Evolutionary conservation across 2,888 invertebrate species (phyloP).

Genomic region (Entomobrya multifasciata): DNA sequence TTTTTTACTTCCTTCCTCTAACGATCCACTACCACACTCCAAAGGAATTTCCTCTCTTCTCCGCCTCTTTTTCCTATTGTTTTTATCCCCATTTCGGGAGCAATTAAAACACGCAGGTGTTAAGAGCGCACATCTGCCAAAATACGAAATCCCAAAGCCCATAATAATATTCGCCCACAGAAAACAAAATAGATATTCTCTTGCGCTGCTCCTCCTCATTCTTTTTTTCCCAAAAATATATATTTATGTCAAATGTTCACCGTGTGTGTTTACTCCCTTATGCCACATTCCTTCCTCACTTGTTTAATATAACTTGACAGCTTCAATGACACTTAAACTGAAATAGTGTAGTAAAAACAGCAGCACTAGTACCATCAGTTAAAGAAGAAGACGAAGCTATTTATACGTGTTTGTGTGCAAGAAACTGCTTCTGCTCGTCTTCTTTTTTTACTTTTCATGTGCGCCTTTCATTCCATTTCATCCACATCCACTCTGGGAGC

Average conservation of each 20-base stretch:
- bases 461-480: background rate
- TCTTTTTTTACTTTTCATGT: background rate
- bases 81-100: constrained; percentile 72
- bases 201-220: background rate
- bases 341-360: constrained; percentile 35
- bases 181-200: background rate
- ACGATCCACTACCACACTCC: too few relatives aligned
- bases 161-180: too few relatives aligned
- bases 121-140: constrained; percentile 71
- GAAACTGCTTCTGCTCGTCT: too few relatives aligned
- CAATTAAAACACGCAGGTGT: constrained; percentile 78
- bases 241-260: constrained; percentile 22
- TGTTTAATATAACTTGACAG: constrained; percentile 65
- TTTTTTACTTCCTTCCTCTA: constrained; percentile 21
- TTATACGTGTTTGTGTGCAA: constrained; percentile 5
- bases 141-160: background rate
- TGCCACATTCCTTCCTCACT: constrained; percentile 66
- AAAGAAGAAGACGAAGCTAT: constrained; percentile 12
- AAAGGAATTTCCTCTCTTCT: too few relatives aligned
- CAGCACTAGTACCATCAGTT: too few relatives aligned
- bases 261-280: constrained; percentile 31
- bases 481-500: constrained; percentile 33
- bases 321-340: constrained; percentile 55
- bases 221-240: constrained; percentile 21
- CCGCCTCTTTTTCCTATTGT: too few relatives aligned